Conservation (phyloP, 2,113 vertebrate species). For the Potamarius usumacintae region DNA sequence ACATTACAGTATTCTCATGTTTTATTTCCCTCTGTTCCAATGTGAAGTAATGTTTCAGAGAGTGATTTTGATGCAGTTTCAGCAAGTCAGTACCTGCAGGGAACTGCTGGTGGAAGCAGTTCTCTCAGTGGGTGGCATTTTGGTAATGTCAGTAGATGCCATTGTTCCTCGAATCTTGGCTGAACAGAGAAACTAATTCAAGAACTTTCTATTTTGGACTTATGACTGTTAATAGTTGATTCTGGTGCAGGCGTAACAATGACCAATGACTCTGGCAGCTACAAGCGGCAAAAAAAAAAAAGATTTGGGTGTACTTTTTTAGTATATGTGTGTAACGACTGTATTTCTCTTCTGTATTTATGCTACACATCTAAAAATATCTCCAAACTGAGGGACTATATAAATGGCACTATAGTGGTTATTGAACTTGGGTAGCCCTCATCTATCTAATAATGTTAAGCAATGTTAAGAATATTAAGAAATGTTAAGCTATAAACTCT, state of each 20-base stretch:
- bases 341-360: not conserved
- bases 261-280: slow-evolving; percentile 19
- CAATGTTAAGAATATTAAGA: too few species aligned
- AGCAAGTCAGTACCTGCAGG: slow-evolving; percentile 37
- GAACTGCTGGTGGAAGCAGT: slow-evolving; percentile 48
- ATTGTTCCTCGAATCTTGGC: slow-evolving; percentile 19
- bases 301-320: not conserved
- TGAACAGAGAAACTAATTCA: slow-evolving; percentile 25
- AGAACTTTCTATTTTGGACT: slow-evolving; percentile 16
- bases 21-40: slow-evolving; percentile 51
- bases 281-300: not conserved
- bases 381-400: not conserved
- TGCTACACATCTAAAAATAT: not conserved
- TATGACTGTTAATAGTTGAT: not conserved
- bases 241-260: too few species aligned
- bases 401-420: not conserved
- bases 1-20: slow-evolving; percentile 44
- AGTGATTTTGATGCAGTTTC: slow-evolving; percentile 46
- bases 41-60: slow-evolving; percentile 52
- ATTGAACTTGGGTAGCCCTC: not conserved
- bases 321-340: not conserved
- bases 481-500: not conserved
- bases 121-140: slow-evolving; percentile 46
- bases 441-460: not conserved
- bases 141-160: slow-evolving; percentile 44